Conservation (phyloP, 2,888 invertebrate species). For the Serrognathus titanus region DNA sequence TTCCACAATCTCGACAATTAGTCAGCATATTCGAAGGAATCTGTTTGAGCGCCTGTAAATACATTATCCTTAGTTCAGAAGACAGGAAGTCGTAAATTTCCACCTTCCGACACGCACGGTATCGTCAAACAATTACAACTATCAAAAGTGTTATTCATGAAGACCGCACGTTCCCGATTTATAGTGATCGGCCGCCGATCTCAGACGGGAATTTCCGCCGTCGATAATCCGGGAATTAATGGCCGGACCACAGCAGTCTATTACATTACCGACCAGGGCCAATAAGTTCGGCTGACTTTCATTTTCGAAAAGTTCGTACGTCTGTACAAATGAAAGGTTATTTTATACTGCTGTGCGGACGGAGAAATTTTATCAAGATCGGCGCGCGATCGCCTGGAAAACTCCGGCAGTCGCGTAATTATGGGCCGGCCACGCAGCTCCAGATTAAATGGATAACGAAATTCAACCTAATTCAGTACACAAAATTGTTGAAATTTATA, state of each 20-base stretch:
- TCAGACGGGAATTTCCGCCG: slow-evolving; percentile 20
- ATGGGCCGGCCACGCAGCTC: slow-evolving; percentile 16
- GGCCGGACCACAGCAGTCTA: slow-evolving; percentile 15
- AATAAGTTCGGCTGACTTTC: slow-evolving; percentile 22
- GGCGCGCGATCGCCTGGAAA: slow-evolving; percentile 28
- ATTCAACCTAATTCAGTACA: no score
- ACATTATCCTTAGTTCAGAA: no score
- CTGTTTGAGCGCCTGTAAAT: no score
- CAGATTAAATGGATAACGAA: no score
- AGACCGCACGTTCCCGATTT: no score
- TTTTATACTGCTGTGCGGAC: no score
- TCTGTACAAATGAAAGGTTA: slow-evolving; percentile 3
- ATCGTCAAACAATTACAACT: slow-evolving; percentile 44
- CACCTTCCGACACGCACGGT: slow-evolving; percentile 34
- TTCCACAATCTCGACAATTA: no score
- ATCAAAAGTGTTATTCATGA: slow-evolving; percentile 43
- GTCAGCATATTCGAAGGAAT: no score
- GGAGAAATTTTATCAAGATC: slow-evolving; percentile 30
- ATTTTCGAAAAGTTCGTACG: slow-evolving; percentile 24
- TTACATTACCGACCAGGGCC: slow-evolving; percentile 4
- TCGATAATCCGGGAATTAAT: slow-evolving; percentile 37
- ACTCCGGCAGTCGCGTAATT: slow-evolving; percentile 18
- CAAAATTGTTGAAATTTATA: no score
- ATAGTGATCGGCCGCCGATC: slow-evolving; percentile 19
- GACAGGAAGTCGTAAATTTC: slow-evolving; percentile 32